Evolutionary conservation across 1,140 invertebrate species (phyloP).

Genomic region (Habropoda laboriosa): DNA sequence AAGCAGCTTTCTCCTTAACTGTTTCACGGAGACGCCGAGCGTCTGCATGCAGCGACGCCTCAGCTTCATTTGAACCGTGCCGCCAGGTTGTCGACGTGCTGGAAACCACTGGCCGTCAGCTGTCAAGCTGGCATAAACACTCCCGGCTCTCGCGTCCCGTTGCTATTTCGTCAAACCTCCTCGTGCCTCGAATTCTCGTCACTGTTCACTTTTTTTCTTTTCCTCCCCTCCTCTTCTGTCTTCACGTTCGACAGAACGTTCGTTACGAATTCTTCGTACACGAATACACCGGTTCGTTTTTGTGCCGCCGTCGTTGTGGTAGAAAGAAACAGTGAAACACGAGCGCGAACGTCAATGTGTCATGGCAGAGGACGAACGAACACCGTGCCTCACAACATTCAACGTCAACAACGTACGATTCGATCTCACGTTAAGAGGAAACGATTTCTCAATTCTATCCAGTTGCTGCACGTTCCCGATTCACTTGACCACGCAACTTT

Average conservation of each 20-base stretch:
- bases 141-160: conserved; percentile 40
- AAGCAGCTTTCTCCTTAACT: conserved; percentile 78
- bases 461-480: conserved; percentile 26
- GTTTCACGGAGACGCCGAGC: conserved; percentile 80
- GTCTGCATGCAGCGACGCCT: conserved; percentile 80
- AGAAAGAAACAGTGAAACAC: not conserved
- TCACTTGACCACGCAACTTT: conserved; percentile 53
- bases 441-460: conserved; percentile 53
- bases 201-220: conserved; percentile 28
- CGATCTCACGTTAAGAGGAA: conserved; percentile 43
- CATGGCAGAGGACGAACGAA: not conserved
- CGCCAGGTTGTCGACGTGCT: conserved; percentile 76
- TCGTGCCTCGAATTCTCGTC: conserved; percentile 24
- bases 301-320: too few species aligned
- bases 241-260: not conserved
- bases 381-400: not conserved
- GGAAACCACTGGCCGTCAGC: conserved; percentile 74
- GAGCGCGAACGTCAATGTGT: not conserved
- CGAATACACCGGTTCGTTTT: not conserved
- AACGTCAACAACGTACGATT: conserved; percentile 44
- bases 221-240: too few species aligned
- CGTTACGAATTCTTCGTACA: not conserved
- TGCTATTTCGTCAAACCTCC: not conserved
- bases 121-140: conserved; percentile 73
- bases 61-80: conserved; percentile 80